Conservation (phyloP, 2,113 vertebrate genomes). For the Cephalopterus ornatus region DNA sequence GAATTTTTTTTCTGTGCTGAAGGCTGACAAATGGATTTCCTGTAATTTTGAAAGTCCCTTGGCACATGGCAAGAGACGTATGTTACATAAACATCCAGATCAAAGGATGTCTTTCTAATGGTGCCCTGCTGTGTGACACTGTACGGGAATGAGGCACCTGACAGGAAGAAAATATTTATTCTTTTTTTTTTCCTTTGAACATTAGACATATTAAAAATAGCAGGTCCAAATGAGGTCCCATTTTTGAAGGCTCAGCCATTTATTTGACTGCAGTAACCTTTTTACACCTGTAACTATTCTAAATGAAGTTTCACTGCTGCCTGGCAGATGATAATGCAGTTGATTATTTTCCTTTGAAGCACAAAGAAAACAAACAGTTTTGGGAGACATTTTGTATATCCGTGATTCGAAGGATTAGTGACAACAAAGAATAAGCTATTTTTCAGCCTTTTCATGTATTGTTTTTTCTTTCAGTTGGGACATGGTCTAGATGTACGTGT, state of each 20-base stretch:
- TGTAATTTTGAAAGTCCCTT: not conserved
- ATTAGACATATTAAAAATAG: not conserved
- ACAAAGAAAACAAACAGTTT: not conserved
- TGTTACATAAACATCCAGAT: not conserved
- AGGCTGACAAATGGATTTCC: not conserved
- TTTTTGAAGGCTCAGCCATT: not conserved
- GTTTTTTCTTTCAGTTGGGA: not conserved
- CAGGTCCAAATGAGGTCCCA: not conserved
- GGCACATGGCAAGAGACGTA: not conserved
- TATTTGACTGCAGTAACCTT: not conserved
- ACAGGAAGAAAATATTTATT: not conserved
- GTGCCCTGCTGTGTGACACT: not conserved
- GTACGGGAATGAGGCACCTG: not conserved
- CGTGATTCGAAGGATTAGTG: not conserved
- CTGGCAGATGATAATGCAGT: not conserved
- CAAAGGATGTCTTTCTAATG: not conserved
- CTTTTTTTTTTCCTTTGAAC: conserved; percentile 11
- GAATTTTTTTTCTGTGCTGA: not conserved
- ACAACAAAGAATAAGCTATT: not conserved
- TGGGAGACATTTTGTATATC: not conserved
- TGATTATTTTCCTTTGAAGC: not conserved
- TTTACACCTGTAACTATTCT: not conserved
- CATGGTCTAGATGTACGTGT: no score
- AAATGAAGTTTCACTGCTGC: not conserved
- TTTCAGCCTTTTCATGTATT: not conserved